These are phyloP conservation scores for Lemur catta DNA, from an alignment of 2,797 vertebrate species.

Conservation along the genomic window DNA sequence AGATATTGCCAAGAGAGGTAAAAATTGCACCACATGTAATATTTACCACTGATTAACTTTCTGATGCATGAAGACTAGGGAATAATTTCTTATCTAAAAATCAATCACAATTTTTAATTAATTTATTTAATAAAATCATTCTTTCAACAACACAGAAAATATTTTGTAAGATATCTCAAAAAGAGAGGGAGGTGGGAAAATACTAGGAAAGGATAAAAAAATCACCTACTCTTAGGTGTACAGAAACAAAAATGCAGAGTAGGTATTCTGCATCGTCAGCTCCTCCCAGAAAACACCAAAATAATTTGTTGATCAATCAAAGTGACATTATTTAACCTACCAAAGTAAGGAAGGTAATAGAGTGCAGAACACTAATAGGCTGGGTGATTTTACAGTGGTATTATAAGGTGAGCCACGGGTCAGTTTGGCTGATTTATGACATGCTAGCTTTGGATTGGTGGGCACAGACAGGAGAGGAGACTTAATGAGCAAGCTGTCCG, in stretches of 20 bases:
- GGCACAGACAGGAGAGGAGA: not conserved
- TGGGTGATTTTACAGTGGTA: not conserved
- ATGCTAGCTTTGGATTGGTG: not conserved
- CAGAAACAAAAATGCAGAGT: not conserved
- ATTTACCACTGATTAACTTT: not conserved
- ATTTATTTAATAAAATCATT: not conserved
- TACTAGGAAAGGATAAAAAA: not conserved
- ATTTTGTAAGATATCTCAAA: not conserved
- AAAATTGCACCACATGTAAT: not conserved
- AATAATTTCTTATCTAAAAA: not conserved
- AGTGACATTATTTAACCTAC: not conserved
- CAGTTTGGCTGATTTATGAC: not conserved
- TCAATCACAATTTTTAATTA: not conserved
- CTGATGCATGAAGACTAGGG: not conserved
- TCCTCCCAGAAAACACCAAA: not conserved
- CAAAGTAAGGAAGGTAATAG: not conserved
- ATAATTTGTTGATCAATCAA: not conserved
- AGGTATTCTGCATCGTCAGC: not conserved
- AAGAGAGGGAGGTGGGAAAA: not conserved
- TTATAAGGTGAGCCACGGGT: not conserved
- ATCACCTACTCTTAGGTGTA: not conserved
- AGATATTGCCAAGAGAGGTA: not conserved
- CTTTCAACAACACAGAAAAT: not conserved
- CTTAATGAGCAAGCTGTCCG: not conserved
- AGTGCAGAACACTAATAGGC: not conserved